Evolutionary conservation across 2,888 invertebrate genomes (phyloP).

Genomic region (Rosalia funebris): DNA sequence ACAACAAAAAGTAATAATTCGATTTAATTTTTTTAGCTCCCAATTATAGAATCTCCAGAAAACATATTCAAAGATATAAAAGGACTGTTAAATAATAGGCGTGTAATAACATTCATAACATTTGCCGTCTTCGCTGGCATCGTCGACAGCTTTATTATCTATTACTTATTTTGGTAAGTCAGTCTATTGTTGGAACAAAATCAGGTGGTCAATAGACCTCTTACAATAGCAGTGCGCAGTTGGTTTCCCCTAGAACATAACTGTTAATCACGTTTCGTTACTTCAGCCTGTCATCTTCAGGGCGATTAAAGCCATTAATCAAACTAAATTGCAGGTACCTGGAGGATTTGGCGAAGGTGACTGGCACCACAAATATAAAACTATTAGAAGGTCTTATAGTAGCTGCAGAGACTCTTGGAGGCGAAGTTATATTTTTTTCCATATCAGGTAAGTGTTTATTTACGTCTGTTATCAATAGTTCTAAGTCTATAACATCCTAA

Average conservation of each 20-base stretch:
- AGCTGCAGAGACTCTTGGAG: slow-evolving; percentile 81
- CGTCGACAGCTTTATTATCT: slow-evolving; percentile 82
- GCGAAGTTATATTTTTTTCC: slow-evolving; percentile 82
- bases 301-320: no score
- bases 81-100: slow-evolving; percentile 70
- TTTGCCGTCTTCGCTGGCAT: slow-evolving; percentile 82
- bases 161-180: slow-evolving; percentile 81
- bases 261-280: no score
- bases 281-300: no score
- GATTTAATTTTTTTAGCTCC: slow-evolving; percentile 68
- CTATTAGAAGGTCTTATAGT: slow-evolving; percentile 82
- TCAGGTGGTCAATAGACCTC: no score
- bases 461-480: no score
- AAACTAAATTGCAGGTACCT: slow-evolving; percentile 77
- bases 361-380: slow-evolving; percentile 75
- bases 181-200: not conserved
- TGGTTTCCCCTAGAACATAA: no score
- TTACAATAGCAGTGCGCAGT: no score
- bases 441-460: slow-evolving; percentile 68
- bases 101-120: slow-evolving; percentile 75
- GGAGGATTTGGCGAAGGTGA: slow-evolving; percentile 76
- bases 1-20: no score
- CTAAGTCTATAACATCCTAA: no score
- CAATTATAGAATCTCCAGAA: slow-evolving; percentile 73
- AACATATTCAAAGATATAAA: slow-evolving; percentile 76